A percentile compares a stretch with the other conserved stretches of the same genome.
Conservation (phyloP, 2,888 invertebrate genomes). For the Crossocerus cetratus region DNA sequence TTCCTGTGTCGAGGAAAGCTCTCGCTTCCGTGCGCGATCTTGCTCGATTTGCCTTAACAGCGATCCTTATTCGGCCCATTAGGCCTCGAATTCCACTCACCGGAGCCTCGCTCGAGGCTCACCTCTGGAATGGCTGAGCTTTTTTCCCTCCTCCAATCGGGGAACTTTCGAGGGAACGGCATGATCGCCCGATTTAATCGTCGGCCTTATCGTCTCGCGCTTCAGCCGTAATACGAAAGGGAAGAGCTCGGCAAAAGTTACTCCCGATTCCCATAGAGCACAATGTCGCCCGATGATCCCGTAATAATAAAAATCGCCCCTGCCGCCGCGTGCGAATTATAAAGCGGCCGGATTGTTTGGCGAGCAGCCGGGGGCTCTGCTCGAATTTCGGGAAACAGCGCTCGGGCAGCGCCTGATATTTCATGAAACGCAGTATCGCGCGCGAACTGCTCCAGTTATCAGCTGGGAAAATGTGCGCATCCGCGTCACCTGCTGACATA, state of each 20-base stretch:
- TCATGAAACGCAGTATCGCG: too few relatives aligned
- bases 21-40: constrained; percentile 8
- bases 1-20: neutral
- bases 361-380: too few relatives aligned
- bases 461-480: too few relatives aligned
- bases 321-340: too few relatives aligned
- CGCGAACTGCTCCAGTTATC: too few relatives aligned
- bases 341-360: too few relatives aligned
- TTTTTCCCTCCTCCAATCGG: neutral
- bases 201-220: constrained; percentile 9
- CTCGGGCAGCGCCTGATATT: too few relatives aligned
- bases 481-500: too few relatives aligned
- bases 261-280: neutral
- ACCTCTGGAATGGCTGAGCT: constrained; percentile 11
- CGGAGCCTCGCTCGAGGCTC: neutral
- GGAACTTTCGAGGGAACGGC: constrained; percentile 7
- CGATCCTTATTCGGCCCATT: constrained; percentile 26
- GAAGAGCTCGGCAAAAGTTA: neutral
- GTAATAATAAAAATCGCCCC: too few relatives aligned
- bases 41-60: constrained; percentile 14
- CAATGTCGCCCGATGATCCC: too few relatives aligned
- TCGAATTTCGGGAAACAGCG: too few relatives aligned
- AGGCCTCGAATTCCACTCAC: constrained; percentile 21
- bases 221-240: constrained; percentile 2
- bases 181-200: constrained; percentile 16